A percentile compares a stretch with the other conserved stretches of the same genome.
Evolutionary conservation across 2,797 vertebrate species (phyloP).

Genomic region (Acanthopagrus latus): DNA sequence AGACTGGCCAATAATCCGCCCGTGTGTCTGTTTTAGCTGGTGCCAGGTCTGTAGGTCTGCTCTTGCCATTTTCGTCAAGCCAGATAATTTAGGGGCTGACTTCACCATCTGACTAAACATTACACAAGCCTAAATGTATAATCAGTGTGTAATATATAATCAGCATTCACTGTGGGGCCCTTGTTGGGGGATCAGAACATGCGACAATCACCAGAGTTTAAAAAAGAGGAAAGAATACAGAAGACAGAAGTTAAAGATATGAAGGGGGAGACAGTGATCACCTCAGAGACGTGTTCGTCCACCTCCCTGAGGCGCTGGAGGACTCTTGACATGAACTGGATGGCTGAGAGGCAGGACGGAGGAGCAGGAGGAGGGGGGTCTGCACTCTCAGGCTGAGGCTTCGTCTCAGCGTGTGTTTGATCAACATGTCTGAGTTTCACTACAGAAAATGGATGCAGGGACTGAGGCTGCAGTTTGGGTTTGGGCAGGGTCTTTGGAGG

Average conservation of each 20-base stretch:
- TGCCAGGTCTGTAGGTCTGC: slow-evolving; percentile 57
- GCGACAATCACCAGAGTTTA: slow-evolving; percentile 30
- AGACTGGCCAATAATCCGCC: slow-evolving; percentile 47
- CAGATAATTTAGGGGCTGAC: slow-evolving; percentile 70
- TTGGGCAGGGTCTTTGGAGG: slow-evolving; percentile 81
- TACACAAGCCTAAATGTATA: slow-evolving; percentile 64
- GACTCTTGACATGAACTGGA: slow-evolving; percentile 91
- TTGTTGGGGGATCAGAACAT: slow-evolving; percentile 36
- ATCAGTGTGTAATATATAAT: slow-evolving; percentile 65
- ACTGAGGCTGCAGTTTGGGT: slow-evolving; percentile 66
- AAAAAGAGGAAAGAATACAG: slow-evolving; percentile 34
- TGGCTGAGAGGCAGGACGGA: slow-evolving; percentile 85
- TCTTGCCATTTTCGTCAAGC: slow-evolving; percentile 57
- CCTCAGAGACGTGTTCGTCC: slow-evolving; percentile 95
- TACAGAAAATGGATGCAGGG: slow-evolving; percentile 77
- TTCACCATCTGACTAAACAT: slow-evolving; percentile 66
- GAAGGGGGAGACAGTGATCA: slow-evolving; percentile 81
- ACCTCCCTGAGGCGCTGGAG: slow-evolving; percentile 94
- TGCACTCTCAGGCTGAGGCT: slow-evolving; percentile 81
- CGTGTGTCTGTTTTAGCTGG: slow-evolving; percentile 48
- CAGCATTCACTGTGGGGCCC: slow-evolving; percentile 46
- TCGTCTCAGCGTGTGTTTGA: slow-evolving; percentile 78
- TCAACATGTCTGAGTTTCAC: slow-evolving; percentile 87
- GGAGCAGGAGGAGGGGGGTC: slow-evolving; percentile 75
- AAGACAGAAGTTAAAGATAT: slow-evolving; percentile 21